Base-by-base conservation (phyloP, 2,113 vertebrate genomes). In the Pterocles gutturalis region DNA sequence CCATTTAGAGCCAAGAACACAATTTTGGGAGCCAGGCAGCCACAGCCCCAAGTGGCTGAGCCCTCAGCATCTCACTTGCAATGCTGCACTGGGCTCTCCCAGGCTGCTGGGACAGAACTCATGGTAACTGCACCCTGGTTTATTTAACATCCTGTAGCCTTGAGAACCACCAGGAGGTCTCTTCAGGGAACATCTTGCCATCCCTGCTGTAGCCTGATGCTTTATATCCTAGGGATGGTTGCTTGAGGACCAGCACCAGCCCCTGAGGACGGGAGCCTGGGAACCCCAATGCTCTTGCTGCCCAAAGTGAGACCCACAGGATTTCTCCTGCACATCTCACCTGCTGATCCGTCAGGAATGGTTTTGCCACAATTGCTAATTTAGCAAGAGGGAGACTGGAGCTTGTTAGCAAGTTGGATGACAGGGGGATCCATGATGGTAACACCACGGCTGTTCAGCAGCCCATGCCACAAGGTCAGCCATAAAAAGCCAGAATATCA, bases 211-310 rank as follows among this genome's bases (percentile, higher is more conserved):
- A 65, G n/a, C 14, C 41, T 24, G 2, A 7, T n/a, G 54, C 41
- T 45, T 38, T 13, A 10, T 7, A 12, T 13, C 57, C 41, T 8
- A 2, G 6, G 36, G 49, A 12, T 13, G 5, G 24, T 22, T 11
- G 2, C 13, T 15, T 46, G 21, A 38, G 34, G 16, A 51, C 34
- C 3, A 1, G 0, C 9, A 25, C 28, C 49, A 41, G 38, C 15
- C 21, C 8, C 43, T 4, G 1, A 34, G 41, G 29, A 2, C 1
- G 1, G 5, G 38, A 34, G 17, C 29, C 51, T 25, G 36, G 49
- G 43, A 34, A 24, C 33, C 13, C 17, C 0, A 29, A 17, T 0
- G 0, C 3, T 7, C 22, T 17, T 15, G 46, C 53, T 66, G 48
- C 21, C 9, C 22, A 28, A 8, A 46, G 25, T 1, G 0, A 36